Percentiles rank a stretch among this genome's conserved stretches.
Evolutionary conservation across 2,797 vertebrate species (phyloP).

Genomic region (Amphiprion clarkii): DNA sequence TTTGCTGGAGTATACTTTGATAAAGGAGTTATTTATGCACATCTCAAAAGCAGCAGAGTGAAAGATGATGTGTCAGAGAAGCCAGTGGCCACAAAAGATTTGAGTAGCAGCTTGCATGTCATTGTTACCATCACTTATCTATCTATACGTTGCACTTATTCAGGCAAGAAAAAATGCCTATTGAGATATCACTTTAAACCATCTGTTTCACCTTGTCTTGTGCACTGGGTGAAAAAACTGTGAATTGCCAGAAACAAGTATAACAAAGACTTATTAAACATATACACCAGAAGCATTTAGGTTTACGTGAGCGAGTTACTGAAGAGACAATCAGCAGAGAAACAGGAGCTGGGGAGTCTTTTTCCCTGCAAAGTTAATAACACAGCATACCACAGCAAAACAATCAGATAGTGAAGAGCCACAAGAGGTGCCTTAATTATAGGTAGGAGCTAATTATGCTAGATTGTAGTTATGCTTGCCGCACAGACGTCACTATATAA

Average conservation of each 20-base stretch:
- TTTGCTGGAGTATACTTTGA: conserved; percentile 65
- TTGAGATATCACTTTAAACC: neutral
- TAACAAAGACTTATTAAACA: conserved; percentile 36
- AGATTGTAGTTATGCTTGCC: conserved; percentile 64
- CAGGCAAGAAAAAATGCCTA: neutral
- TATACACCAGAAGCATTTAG: conserved; percentile 24
- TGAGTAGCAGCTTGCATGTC: conserved; percentile 11
- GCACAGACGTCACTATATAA: conserved; percentile 68
- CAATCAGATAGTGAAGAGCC: conserved; percentile 65
- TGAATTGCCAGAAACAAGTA: conserved; percentile 23
- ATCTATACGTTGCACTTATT: conserved; percentile 3
- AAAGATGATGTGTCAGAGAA: conserved; percentile 49
- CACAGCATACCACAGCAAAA: conserved; percentile 57
- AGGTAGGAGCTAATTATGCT: conserved; percentile 72
- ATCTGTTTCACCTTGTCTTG: conserved; percentile 10
- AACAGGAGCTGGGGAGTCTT: conserved; percentile 10
- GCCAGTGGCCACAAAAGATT: conserved; percentile 2
- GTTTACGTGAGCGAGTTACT: conserved; percentile 23
- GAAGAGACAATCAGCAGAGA: conserved; percentile 37
- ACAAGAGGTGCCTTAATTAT: conserved; percentile 72
- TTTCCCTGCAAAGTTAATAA: conserved; percentile 65
- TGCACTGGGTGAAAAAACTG: neutral
- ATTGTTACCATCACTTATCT: conserved; percentile 11
- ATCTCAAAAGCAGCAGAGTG: conserved; percentile 39
- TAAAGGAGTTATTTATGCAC: conserved; percentile 68